Evolutionary conservation across 2,797 vertebrate genomes (phyloP), one percentile per base, ranked within the genome.

Genomic region (Peromyscus melanophrys): DNA sequence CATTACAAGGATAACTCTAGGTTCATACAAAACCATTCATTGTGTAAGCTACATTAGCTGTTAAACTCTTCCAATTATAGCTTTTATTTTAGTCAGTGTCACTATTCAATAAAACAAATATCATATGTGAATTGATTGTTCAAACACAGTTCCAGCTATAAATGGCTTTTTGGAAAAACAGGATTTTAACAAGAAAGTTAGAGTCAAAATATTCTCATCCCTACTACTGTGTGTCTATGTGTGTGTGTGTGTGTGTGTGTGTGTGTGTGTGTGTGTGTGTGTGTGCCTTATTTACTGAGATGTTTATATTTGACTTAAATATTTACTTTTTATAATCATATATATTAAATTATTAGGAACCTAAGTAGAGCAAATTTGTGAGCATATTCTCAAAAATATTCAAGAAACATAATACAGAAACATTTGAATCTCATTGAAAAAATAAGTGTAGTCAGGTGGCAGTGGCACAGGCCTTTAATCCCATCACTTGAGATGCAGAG

Each of bases 271-370:
- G 46, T 49, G 9, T 49, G 1, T 49, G 46, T 11, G 1, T 11
- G 10, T 12, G 55, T 57, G 0, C 65, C 10, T 59, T 91, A 13
- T 76, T 23, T n/a, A 55, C 17, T 14, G 49, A n/a, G 57, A 69
- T 80, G 83, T 89, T 76, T 91, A 19, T 40, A 81, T 78, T 88
- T 96, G 34, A 77, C 31, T 77, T 88, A 69, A 91, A 94, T 65
- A 40, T n/a, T 49, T 59, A n/a, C 84, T 93, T 77, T 91, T 61
- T 31, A 85, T 25, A 95, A 97, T 78, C 89, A 37, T 69, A 63
- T 83, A 11, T 57, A 59, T 61, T 69, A 77, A 25, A 91, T 43
- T 8, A 85, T 11, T 0, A 40, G 29, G 7, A 84, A 25, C 0
- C 31, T 92, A 95, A 59, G 82, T 2, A 63, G 57, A 55, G 6